Percentiles rank a stretch among this genome's conserved stretches.
Conservation (phyloP, 2,113 vertebrate species). For the Nothobranchius furzeri region DNA sequence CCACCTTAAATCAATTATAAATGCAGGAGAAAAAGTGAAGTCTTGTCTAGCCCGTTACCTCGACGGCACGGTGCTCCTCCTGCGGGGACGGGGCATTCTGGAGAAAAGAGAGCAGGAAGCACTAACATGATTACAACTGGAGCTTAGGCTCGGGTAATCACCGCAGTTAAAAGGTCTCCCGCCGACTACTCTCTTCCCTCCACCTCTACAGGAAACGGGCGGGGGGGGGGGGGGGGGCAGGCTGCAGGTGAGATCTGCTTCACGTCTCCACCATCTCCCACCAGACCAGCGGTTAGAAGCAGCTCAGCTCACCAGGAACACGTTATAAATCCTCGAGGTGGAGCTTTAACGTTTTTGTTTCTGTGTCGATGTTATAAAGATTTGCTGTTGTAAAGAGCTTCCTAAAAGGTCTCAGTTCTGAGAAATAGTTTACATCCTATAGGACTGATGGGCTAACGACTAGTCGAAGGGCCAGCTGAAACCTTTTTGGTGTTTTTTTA, state of each 20-base stretch:
- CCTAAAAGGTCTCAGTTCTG: no score
- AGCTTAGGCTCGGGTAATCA: slow-evolving; percentile 62
- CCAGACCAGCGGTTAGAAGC: slow-evolving; percentile 43
- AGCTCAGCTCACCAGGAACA: slow-evolving; percentile 7
- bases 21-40: slow-evolving; percentile 28
- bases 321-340: no score
- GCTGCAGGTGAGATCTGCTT: slow-evolving; percentile 64
- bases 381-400: neutral
- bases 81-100: slow-evolving; percentile 32
- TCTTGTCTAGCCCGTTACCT: slow-evolving; percentile 48
- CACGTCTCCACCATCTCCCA: slow-evolving; percentile 36
- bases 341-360: no score
- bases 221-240: slow-evolving; percentile 39
- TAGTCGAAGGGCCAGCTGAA: neutral
- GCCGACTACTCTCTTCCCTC: slow-evolving; percentile 49
- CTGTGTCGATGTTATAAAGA: neutral
- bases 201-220: slow-evolving; percentile 31
- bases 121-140: slow-evolving; percentile 60
- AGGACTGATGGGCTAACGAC: neutral
- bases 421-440: no score
- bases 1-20: slow-evolving; percentile 22
- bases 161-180: slow-evolving; percentile 66
- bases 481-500: no score
- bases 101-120: slow-evolving; percentile 32
- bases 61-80: slow-evolving; percentile 28